These are phyloP conservation scores for Nasua narica DNA, from an alignment of 2,797 vertebrate genomes.

Conservation along the genomic window DNA sequence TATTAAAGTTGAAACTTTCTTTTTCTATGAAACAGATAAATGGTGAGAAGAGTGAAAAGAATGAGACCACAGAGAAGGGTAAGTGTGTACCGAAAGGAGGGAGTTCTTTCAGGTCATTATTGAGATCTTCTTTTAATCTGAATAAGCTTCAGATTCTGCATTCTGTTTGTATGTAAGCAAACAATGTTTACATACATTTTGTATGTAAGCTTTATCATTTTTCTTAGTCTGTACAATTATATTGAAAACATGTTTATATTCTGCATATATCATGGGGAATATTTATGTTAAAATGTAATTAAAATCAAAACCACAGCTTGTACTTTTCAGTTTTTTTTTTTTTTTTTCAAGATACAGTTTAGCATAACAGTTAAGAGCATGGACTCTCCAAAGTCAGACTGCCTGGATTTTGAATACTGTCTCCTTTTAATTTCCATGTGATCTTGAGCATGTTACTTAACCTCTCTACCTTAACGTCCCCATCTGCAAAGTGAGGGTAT, in stretches of 20 bases:
- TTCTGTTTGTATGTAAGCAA: background rate
- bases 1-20: conserved; percentile 36
- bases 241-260: background rate
- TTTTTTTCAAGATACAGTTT: background rate
- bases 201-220: background rate
- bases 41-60: conserved; percentile 87
- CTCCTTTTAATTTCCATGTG: background rate
- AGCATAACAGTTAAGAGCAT: background rate
- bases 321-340: background rate
- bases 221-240: background rate
- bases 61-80: conserved; percentile 86
- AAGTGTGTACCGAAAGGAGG: conserved; percentile 60
- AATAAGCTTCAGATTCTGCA: background rate
- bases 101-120: background rate
- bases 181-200: background rate
- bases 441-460: background rate
- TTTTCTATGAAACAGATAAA: conserved; percentile 85
- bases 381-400: background rate
- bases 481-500: background rate
- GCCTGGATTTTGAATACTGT: background rate
- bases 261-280: background rate
- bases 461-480: background rate
- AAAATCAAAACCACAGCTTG: background rate
- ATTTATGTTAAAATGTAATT: background rate
- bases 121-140: background rate